A percentile compares a stretch with the other conserved stretches of the same genome.
Evolutionary conservation across 2,888 invertebrate species (phyloP).

Genomic region (Tetramorium bicarinatum): DNA sequence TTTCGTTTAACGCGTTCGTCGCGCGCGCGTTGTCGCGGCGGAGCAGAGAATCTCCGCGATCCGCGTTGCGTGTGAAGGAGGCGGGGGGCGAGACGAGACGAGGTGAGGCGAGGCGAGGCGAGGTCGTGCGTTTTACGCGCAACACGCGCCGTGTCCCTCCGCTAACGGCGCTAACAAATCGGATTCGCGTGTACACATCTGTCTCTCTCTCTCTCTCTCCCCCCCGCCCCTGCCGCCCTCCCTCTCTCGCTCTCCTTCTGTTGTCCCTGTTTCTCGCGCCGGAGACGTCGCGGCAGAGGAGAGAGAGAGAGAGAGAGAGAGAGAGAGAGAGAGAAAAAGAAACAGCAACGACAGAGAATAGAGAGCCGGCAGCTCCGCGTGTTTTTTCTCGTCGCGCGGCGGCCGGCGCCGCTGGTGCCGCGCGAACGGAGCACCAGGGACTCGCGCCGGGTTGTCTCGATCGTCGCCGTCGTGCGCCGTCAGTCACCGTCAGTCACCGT

Average conservation of each 20-base stretch:
- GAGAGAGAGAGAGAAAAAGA: background rate
- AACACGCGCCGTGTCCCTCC: constrained; percentile 70
- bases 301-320: constrained; percentile 15
- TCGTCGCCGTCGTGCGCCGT: no score
- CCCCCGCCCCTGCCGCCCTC: background rate
- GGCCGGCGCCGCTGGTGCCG: no score
- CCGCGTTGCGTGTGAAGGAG: constrained; percentile 56
- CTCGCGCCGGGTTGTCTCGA: no score
- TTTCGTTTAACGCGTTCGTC: constrained; percentile 75
- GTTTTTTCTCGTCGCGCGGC: background rate
- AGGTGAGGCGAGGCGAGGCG: constrained; percentile 68
- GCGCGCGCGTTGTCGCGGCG: constrained; percentile 14
- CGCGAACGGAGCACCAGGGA: no score
- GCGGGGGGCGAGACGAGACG: constrained; percentile 60
- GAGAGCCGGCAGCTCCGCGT: background rate
- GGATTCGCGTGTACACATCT: constrained; percentile 65
- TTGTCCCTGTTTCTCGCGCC: constrained; percentile 36
- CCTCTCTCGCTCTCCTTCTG: constrained; percentile 9
- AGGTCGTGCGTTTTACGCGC: constrained; percentile 55
- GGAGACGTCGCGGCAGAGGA: constrained; percentile 51
- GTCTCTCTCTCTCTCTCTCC: constrained; percentile 32
- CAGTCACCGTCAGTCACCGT: no score
- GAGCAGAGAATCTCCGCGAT: background rate
- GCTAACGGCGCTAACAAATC: constrained; percentile 62
- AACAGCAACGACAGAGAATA: no score